A percentile compares a stretch with the other conserved stretches of the same genome.
Conservation (phyloP, 2,797 vertebrate genomes). For the Champsocephalus esox region DNA sequence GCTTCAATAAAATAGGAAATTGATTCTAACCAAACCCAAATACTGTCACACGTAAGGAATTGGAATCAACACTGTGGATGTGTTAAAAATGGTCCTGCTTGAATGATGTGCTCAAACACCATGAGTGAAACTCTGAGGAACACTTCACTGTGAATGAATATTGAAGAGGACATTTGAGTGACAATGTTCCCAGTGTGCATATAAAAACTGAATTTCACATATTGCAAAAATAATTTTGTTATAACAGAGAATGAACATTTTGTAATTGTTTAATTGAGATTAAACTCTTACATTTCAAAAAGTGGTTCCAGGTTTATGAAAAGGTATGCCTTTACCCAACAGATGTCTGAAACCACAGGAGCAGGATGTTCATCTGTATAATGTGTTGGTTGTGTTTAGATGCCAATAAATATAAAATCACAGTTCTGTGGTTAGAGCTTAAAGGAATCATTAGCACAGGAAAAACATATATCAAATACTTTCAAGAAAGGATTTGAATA, state of each 20-base stretch:
- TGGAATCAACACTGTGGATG: neutral
- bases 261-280: neutral
- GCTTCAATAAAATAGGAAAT: neutral
- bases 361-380: too few relatives aligned
- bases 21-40: neutral
- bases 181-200: neutral
- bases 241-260: neutral
- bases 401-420: neutral
- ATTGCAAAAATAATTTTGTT: neutral
- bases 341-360: neutral
- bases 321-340: neutral
- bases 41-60: neutral
- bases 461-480: too few relatives aligned
- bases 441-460: too few relatives aligned
- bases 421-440: neutral
- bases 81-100: neutral
- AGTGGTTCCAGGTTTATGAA: too few relatives aligned
- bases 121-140: neutral
- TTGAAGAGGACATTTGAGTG: neutral
- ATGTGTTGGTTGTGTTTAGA: neutral
- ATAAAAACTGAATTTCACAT: neutral
- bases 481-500: too few relatives aligned
- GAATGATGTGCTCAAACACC: neutral
- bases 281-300: neutral
- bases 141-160: neutral